Conservation (phyloP, 2,888 invertebrate genomes). For the Osmoderma eremita region DNA sequence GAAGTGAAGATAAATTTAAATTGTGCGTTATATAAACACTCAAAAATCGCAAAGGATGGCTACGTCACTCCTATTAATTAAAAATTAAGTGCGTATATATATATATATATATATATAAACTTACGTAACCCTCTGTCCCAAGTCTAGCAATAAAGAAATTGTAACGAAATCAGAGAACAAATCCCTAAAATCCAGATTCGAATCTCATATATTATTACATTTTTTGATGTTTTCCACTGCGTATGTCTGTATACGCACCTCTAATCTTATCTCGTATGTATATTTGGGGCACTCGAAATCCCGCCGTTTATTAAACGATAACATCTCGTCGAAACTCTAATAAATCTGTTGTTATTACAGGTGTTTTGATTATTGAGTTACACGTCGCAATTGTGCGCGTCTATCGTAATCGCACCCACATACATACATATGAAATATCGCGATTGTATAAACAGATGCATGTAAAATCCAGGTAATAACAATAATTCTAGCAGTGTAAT, state of each 20-base stretch:
- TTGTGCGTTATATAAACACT: too few species aligned
- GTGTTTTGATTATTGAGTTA: conserved; percentile 30
- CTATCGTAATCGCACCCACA: too few species aligned
- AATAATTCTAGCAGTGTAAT: too few species aligned
- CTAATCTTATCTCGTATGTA: conserved; percentile 25
- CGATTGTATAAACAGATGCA: conserved; percentile 29
- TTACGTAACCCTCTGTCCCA: too few species aligned
- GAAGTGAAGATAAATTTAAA: too few species aligned
- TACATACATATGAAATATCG: not conserved
- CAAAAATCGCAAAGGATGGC: too few species aligned
- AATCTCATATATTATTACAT: too few species aligned
- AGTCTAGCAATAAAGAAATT: too few species aligned
- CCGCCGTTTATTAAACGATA: conserved; percentile 28
- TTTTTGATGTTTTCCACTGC: conserved; percentile 22
- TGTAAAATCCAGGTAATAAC: conserved; percentile 5
- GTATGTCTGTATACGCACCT: too few species aligned
- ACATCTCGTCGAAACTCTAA: conserved; percentile 16
- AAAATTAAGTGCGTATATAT: too few species aligned
- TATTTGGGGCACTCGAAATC: conserved; percentile 18
- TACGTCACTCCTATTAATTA: too few species aligned
- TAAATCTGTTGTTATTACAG: conserved; percentile 29
- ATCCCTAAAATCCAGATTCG: not conserved
- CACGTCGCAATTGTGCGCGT: conserved; percentile 5
- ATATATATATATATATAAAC: too few species aligned
- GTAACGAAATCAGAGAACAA: not conserved